Conservation (phyloP, 2,888 invertebrate species). For the Torymus tubicola region DNA sequence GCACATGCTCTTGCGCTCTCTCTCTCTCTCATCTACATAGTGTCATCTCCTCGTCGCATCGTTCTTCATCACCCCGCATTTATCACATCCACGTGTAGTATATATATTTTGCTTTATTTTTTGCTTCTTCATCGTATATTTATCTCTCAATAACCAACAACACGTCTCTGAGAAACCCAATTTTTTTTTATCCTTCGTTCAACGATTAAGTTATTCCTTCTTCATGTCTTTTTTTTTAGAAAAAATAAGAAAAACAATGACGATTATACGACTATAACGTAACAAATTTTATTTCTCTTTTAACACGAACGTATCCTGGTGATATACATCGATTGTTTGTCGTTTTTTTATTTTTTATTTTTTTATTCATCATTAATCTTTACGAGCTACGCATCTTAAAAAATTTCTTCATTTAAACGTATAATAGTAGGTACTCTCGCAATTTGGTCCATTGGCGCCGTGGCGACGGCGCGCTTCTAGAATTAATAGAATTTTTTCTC, state of each 20-base stretch:
- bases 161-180: constrained; percentile 53
- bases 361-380: not conserved
- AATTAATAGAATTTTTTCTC: constrained; percentile 23
- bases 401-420: constrained; percentile 23
- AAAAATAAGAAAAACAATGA: constrained; percentile 33
- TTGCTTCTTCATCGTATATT: too few relatives aligned
- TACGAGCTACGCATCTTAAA: constrained; percentile 38
- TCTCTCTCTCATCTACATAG: constrained; percentile 40
- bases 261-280: constrained; percentile 41
- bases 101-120: constrained; percentile 27
- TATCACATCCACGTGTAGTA: constrained; percentile 56
- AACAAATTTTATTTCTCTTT: constrained; percentile 36
- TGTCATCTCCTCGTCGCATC: constrained; percentile 48
- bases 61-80: constrained; percentile 27
- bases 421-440: constrained; percentile 40
- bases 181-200: constrained; percentile 27
- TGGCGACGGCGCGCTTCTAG: constrained; percentile 50
- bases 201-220: constrained; percentile 24
- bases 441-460: constrained; percentile 55
- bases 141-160: constrained; percentile 50
- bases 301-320: constrained; percentile 25
- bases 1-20: constrained; percentile 54
- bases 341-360: too few relatives aligned
- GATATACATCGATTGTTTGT: constrained; percentile 2
- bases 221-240: constrained; percentile 15